These are phyloP conservation scores for Drosophila hydei DNA, from an alignment of 1,140 invertebrate species.

Conservation along the genomic window DNA sequence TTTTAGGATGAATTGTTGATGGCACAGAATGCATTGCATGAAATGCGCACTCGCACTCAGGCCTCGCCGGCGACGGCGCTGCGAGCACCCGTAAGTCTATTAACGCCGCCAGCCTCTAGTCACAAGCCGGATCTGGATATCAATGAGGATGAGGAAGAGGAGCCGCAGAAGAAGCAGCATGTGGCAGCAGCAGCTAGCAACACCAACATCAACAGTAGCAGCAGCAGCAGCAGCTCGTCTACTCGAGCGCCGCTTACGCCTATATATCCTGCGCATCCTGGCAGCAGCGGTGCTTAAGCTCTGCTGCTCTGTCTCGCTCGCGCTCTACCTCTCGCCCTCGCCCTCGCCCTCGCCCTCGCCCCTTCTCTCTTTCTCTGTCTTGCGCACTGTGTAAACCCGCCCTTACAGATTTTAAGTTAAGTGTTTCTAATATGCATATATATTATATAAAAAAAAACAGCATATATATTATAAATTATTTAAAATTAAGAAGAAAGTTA, in stretches of 20 bases:
- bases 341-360: too few species aligned
- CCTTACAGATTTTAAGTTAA: constrained; percentile 69
- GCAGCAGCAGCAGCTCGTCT: constrained; percentile 13
- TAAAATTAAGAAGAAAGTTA: constrained; percentile 69
- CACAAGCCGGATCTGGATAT: constrained; percentile 84
- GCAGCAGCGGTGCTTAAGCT: constrained; percentile 1
- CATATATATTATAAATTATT: constrained; percentile 67
- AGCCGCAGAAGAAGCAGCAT: constrained; percentile 6
- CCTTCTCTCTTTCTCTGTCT: constrained; percentile 14
- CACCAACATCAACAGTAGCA: background rate
- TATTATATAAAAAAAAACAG: constrained; percentile 37
- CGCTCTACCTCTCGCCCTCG: too few species aligned
- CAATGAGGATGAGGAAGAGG: constrained; percentile 51
- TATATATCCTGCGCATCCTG: constrained; percentile 8
- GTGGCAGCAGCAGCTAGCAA: constrained; percentile 12
- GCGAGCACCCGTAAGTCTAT: constrained; percentile 82
- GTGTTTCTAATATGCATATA: constrained; percentile 61
- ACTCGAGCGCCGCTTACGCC: background rate
- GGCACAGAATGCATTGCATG: constrained; percentile 60
- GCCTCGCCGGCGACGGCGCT: constrained; percentile 79
- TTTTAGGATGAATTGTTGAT: constrained; percentile 66
- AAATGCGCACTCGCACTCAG: constrained; percentile 63
- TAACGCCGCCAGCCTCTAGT: constrained; percentile 86
- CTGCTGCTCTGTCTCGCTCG: too few species aligned
- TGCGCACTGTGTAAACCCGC: constrained; percentile 38